phyloP scores from a whole-genome alignment of 2,113 vertebrate genomes.

The Oriolus oriolus region DNA sequence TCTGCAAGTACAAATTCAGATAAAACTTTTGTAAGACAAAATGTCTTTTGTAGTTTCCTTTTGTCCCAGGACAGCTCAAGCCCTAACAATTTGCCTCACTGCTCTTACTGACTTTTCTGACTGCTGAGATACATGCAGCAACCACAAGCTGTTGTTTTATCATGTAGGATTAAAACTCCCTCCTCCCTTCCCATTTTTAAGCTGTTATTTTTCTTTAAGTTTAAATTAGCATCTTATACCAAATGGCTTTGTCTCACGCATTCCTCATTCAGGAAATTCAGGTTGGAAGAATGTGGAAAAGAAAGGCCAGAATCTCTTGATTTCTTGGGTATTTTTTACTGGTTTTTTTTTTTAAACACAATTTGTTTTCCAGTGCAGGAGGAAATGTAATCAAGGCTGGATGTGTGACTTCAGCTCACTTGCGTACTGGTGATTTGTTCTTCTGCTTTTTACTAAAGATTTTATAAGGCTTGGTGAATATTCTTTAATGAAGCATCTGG shows the following conservation, averaged over 20 bases:
- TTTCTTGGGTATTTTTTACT: neutral
- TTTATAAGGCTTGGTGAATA: slow-evolving; percentile 52
- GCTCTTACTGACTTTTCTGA: neutral
- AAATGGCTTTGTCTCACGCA: slow-evolving; percentile 38
- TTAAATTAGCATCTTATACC: slow-evolving; percentile 46
- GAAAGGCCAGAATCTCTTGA: neutral
- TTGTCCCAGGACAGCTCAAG: neutral
- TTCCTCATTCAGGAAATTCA: slow-evolving; percentile 22
- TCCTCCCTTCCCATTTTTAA: slow-evolving; percentile 13
- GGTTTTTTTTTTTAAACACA: neutral
- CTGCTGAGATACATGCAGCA: neutral
- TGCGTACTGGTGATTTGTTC: slow-evolving; percentile 1
- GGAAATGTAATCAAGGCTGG: slow-evolving; percentile 11
- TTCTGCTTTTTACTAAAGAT: slow-evolving; percentile 24
- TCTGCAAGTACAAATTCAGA: neutral
- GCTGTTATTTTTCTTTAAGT: slow-evolving; percentile 45
- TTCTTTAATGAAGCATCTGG: slow-evolving; percentile 64
- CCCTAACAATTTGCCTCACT: neutral
- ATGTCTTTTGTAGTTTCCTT: neutral
- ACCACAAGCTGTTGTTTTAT: slow-evolving; percentile 10
- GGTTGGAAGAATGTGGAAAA: slow-evolving; percentile 1
- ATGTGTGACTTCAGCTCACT: slow-evolving; percentile 12
- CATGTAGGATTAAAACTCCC: neutral
- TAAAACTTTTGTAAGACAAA: neutral
- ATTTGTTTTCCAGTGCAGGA: neutral